Evolutionary conservation across 2,113 vertebrate species (phyloP).

Genomic region (Abramis brama): DNA sequence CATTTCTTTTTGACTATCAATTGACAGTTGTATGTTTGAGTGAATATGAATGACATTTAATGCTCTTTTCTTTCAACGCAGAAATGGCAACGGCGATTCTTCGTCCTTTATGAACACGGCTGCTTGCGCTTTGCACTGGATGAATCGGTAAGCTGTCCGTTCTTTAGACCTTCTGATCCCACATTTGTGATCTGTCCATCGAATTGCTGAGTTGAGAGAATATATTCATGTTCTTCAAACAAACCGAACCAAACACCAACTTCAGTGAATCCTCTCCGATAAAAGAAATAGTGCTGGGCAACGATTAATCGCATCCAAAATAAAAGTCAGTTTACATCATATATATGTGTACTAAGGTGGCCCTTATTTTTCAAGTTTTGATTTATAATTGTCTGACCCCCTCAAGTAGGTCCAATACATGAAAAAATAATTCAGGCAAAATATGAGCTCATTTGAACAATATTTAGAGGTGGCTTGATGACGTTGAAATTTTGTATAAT

Average conservation of each 20-base stretch:
- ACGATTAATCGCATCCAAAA: too few relatives aligned
- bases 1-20: background rate
- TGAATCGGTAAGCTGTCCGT: slow-evolving; percentile 75
- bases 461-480: too few relatives aligned
- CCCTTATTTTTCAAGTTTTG: too few relatives aligned
- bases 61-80: slow-evolving; percentile 56
- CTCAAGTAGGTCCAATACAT: too few relatives aligned
- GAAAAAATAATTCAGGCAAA: too few relatives aligned
- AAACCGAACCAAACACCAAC: too few relatives aligned
- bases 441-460: too few relatives aligned
- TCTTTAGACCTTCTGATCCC: background rate
- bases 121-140: slow-evolving; percentile 82
- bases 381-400: too few relatives aligned
- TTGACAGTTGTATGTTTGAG: background rate
- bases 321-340: too few relatives aligned
- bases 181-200: background rate
- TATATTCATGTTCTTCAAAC: background rate
- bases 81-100: slow-evolving; percentile 85
- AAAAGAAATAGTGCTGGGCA: background rate
- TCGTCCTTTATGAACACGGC: slow-evolving; percentile 83
- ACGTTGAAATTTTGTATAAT: too few relatives aligned
- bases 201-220: background rate
- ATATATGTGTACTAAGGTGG: too few relatives aligned
- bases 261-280: background rate
- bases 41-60: background rate